Base-by-base conservation (phyloP, 2,888 invertebrate genomes). In the Metallyticus violacea region DNA sequence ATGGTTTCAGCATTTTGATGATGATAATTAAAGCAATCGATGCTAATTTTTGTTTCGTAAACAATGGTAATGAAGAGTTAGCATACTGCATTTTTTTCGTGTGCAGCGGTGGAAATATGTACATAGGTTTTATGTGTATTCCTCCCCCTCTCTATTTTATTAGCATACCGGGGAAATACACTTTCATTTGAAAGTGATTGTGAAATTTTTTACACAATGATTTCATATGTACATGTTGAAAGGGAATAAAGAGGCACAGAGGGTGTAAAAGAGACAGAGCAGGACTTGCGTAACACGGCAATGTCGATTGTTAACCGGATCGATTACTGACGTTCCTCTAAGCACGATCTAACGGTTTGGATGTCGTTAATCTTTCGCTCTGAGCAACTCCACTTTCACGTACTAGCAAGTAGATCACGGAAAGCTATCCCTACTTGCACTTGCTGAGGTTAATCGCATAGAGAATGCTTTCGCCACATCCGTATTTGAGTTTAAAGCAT, bases 151-250 rank as follows among this genome's bases (percentile, higher is more conserved):
- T 6, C 30, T 2, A 9, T 62, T 62, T 62, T 62, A 62, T 62
- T 62, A 62, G 40, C 40, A 62, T 62, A 62, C 40, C 40, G 40
- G 40, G 40, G 40, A 62, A 62, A 83, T 76, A 83, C 83, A 83
- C 77, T 83, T 83, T 83, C 83, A 83, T 83, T 83, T 83, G 27
- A 83, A 83, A 83, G 77, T 77, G n/a, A 25, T 83, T 77, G 76
- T 83, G 83, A 83, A 83, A 83, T 83, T 77, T n/a, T 83, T 83
- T 77, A 83, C 76, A 62, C 40, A 62, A 62, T 62, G 40, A 62
- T 62, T 62, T 62, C 15, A 62, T 62, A 62, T 62, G 40, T 62
- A 62, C 40, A 62, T 62, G 40, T 62, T 62, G 40, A 62, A 22
- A 62, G 40, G 40, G 40, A 62, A 62, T 62, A 62, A 62, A 62